Conservation (phyloP, 2,113 vertebrate species). For the Apeltes quadracus region DNA sequence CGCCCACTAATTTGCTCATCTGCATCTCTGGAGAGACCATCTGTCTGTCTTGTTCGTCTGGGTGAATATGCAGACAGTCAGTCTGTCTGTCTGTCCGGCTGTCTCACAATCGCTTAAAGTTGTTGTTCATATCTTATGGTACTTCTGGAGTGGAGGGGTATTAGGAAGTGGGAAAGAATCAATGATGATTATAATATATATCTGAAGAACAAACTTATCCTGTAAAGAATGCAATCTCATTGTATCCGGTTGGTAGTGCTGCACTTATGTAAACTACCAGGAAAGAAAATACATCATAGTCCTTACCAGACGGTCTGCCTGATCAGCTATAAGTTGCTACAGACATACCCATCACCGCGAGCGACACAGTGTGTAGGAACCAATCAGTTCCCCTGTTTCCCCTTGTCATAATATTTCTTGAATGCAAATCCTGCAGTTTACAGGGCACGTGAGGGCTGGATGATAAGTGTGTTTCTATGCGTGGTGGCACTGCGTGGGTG, state of each 20-base stretch:
- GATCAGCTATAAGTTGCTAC: constrained; percentile 5
- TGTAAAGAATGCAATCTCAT: constrained; percentile 25
- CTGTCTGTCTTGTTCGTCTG: constrained; percentile 53
- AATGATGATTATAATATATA: neutral
- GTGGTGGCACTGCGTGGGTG: too few species aligned
- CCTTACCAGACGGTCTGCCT: constrained; percentile 6
- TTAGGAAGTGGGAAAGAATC: constrained; percentile 8
- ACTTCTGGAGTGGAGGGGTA: constrained; percentile 1
- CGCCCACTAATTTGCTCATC: constrained; percentile 73
- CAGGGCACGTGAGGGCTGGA: neutral
- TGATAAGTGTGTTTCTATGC: constrained; percentile 2
- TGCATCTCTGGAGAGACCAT: constrained; percentile 59
- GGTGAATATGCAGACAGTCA: constrained; percentile 30
- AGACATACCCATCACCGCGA: constrained; percentile 3
- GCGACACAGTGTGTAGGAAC: constrained; percentile 13
- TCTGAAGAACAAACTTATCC: constrained; percentile 4
- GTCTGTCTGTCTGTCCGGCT: constrained; percentile 33
- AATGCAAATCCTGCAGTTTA: constrained; percentile 21
- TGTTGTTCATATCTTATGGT: constrained; percentile 1
- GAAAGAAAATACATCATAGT: neutral
- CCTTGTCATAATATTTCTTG: constrained; percentile 17
- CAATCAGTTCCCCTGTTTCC: constrained; percentile 25
- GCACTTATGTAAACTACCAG: constrained; percentile 1
- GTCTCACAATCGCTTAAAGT: constrained; percentile 1
- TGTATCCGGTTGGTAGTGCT: neutral